Percentiles rank a stretch among this genome's conserved stretches.
phyloP scores from a whole-genome alignment of 2,113 vertebrate genomes.

The Nesoenas mayeri region DNA sequence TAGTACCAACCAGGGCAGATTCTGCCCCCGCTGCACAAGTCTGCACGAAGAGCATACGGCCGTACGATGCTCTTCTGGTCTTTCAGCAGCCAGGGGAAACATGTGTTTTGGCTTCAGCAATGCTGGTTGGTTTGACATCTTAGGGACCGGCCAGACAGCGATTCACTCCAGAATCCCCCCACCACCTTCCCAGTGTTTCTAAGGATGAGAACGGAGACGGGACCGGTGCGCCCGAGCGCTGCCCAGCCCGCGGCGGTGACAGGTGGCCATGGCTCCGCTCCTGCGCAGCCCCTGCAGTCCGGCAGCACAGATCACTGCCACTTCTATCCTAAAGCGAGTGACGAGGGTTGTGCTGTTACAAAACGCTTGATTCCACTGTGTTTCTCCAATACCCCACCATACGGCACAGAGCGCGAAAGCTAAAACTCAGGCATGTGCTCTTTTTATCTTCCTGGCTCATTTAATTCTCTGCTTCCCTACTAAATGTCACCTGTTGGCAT shows the following conservation, averaged over 20 bases:
- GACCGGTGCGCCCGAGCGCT: background rate
- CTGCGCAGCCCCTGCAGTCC: background rate
- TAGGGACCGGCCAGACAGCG: background rate
- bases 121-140: background rate
- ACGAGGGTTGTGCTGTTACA: background rate
- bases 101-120: background rate
- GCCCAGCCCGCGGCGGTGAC: background rate
- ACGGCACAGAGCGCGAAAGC: background rate
- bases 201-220: background rate
- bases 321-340: background rate
- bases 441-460: background rate
- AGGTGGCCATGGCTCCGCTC: background rate
- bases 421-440: background rate
- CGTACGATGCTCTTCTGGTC: background rate
- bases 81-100: background rate
- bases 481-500: background rate
- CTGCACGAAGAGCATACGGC: background rate
- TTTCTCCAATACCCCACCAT: background rate
- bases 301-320: background rate
- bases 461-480: background rate
- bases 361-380: background rate
- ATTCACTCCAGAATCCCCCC: background rate
- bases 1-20: background rate
- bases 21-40: fast-evolving
- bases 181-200: background rate